These are phyloP conservation scores for Deilephila elpenor DNA, from an alignment of 2,888 invertebrate species.

Conservation along the genomic window DNA sequence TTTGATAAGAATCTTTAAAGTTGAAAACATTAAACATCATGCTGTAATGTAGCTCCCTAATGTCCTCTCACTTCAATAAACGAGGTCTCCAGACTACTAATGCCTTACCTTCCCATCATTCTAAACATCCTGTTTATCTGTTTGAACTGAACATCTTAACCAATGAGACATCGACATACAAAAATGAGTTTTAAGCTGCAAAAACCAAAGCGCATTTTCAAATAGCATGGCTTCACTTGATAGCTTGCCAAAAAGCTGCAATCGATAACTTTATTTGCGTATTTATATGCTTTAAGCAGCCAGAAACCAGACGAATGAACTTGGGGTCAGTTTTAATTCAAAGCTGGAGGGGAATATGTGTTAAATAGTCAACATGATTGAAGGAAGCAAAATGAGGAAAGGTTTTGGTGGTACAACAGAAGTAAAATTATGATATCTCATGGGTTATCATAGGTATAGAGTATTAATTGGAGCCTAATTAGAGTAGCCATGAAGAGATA, in stretches of 20 bases:
- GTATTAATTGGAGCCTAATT: too few species aligned
- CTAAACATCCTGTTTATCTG: slow-evolving; percentile 9
- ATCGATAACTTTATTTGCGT: slow-evolving; percentile 52
- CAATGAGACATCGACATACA: slow-evolving; percentile 5
- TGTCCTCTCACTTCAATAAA: background rate
- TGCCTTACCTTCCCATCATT: background rate
- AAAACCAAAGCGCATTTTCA: slow-evolving; percentile 37
- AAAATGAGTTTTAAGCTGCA: slow-evolving; percentile 22
- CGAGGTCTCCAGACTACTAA: background rate
- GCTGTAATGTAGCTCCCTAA: background rate
- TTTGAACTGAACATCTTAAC: slow-evolving; percentile 40
- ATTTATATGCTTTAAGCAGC: slow-evolving; percentile 38
- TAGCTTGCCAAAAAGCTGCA: slow-evolving; percentile 47
- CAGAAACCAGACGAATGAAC: slow-evolving; percentile 36
- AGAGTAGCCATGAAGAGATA: too few species aligned
- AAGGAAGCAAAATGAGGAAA: background rate
- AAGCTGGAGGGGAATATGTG: background rate
- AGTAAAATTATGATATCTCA: too few species aligned
- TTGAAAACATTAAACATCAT: background rate
- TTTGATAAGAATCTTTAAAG: background rate
- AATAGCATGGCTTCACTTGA: slow-evolving; percentile 39
- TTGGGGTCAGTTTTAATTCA: slow-evolving; percentile 14
- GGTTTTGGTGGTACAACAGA: too few species aligned
- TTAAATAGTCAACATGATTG: background rate
- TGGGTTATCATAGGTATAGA: too few species aligned